Evolutionary conservation across 2,797 vertebrate species (phyloP).

Genomic region (Kryptopterus vitreolus): DNA sequence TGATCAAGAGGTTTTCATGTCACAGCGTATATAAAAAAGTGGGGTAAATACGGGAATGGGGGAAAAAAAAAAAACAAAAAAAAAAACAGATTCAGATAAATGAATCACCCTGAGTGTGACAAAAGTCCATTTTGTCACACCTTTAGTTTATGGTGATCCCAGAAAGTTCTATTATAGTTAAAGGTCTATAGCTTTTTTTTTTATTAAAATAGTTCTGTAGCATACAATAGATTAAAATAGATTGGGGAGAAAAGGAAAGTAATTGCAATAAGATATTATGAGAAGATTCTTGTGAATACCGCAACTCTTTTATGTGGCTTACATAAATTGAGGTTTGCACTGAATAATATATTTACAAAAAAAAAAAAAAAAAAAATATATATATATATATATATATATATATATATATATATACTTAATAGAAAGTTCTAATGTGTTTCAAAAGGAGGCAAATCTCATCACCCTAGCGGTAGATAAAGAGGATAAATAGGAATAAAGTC

Average conservation of each 20-base stretch:
- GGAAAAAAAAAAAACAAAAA: constrained; percentile 53
- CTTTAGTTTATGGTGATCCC: constrained; percentile 7
- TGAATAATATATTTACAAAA: constrained; percentile 2
- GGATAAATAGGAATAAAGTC: constrained; percentile 52
- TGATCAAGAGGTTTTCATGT: constrained; percentile 12
- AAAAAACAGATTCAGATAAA: no score
- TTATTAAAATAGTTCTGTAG: background rate
- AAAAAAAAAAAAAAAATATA: no score
- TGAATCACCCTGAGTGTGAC: constrained; percentile 65
- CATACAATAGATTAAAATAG: background rate
- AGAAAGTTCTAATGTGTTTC: constrained; percentile 30
- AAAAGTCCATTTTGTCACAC: constrained; percentile 50
- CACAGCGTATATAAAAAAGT: constrained; percentile 16
- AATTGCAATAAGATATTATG: background rate
- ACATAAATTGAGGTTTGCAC: background rate
- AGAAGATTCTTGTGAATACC: background rate
- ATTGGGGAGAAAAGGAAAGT: background rate
- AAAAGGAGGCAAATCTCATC: constrained; percentile 32
- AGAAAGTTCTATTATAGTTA: background rate
- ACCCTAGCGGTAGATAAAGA: constrained; percentile 41
- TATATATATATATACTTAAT: constrained; percentile 29
- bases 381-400: no score
- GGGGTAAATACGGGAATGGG: constrained; percentile 45
- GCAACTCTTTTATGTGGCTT: background rate
- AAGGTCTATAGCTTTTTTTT: background rate